Evolutionary conservation across 2,113 vertebrate species (phyloP).

Genomic region (Labrus mixtus): DNA sequence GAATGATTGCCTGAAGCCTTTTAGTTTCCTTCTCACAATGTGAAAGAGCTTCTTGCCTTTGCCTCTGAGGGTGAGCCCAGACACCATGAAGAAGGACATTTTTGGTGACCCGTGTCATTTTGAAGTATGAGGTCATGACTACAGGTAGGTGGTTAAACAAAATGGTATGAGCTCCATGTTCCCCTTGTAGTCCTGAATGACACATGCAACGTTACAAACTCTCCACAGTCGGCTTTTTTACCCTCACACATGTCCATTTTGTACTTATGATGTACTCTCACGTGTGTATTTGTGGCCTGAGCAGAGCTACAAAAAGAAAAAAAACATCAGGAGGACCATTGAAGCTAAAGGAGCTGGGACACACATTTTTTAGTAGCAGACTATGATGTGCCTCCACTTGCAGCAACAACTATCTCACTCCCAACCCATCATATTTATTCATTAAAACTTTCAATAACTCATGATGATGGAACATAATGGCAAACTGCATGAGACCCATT

Average conservation of each 20-base stretch:
- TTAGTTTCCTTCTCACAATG: neutral
- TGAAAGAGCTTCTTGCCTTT: neutral
- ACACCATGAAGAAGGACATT: neutral
- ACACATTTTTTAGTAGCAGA: neutral
- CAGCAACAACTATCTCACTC: neutral
- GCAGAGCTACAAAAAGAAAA: too few species aligned
- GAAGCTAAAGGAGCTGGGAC: too few species aligned
- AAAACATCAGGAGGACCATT: too few species aligned
- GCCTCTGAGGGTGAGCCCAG: neutral
- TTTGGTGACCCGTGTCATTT: neutral
- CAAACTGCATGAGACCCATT: slow-evolving; percentile 15
- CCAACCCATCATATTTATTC: neutral
- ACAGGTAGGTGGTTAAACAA: too few species aligned
- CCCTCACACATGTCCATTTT: too few species aligned
- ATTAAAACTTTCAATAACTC: neutral
- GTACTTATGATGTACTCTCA: too few species aligned
- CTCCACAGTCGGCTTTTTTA: too few species aligned
- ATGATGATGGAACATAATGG: slow-evolving; percentile 13
- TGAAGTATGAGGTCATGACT: too few species aligned
- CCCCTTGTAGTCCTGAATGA: too few species aligned
- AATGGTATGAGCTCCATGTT: too few species aligned
- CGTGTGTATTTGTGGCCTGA: too few species aligned
- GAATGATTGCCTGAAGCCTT: neutral
- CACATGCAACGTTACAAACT: too few species aligned
- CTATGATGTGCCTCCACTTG: neutral